Base-by-base conservation (phyloP, 2,888 invertebrate genomes). In the Agrypnus murinus region DNA sequence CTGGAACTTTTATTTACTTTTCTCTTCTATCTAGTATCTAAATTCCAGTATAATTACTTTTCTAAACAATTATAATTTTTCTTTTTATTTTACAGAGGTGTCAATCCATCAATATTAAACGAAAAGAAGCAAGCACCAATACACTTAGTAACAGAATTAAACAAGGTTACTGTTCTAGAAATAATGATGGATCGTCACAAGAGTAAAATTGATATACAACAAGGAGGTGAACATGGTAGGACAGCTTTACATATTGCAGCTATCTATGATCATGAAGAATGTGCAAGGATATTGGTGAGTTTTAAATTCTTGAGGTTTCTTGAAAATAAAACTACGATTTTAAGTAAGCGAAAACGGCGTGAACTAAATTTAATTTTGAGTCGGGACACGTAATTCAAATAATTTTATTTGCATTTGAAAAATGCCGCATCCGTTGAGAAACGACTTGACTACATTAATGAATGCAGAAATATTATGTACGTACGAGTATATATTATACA, bases 231-330 rank as follows among this genome's bases (percentile, higher is more conserved):
- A 80, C 93, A 93, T 75, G 95, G 95, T 0, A 87, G 93, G 25
- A 94, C 94, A 0, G 93, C 95, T 0, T 87, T 96, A 0, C 96
- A 96, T 81, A 89, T 94, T 72, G 95, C 95, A 0, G 95, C 95
- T 6, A 93, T 93, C 65, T 92, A 93, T 78, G 95, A 96, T 83
- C 92, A 93, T 81, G 94, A 93, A 72, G 90, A 93, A 78, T 95
- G 95, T 83, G 95, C 95, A 10, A 88, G 91, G 81, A 89, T 95
- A 75, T 86, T 96, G 89, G 96, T 96, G 88, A 87, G 87, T 76
- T 59, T 45, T 45, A 45, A 1, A 4, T 12, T 60, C 40, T 48
- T 25, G 3, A 25, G 2, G 5, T 25, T 25, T 25, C n/a, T n/a
- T n/a, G n/a, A n/a, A n/a, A n/a, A n/a, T n/a, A n/a, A n/a, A n/a